Evolutionary conservation across 2,888 invertebrate genomes (phyloP).

Genomic region (Argyresthia albistria): DNA sequence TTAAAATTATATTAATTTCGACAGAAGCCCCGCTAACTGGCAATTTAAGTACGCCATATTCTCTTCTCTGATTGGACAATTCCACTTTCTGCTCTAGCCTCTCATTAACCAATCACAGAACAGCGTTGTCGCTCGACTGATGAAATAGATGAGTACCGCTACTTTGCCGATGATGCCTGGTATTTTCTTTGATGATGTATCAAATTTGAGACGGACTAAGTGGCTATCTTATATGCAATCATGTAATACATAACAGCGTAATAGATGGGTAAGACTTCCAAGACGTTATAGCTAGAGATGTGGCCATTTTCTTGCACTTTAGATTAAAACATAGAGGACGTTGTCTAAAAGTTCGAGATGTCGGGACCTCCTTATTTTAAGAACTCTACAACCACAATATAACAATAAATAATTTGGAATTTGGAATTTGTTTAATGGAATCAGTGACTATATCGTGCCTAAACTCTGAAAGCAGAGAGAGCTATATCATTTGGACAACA

Average conservation of each 20-base stretch:
- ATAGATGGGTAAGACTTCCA: no score
- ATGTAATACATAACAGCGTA: no score
- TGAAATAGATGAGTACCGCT: not conserved
- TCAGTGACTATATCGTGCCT: not conserved
- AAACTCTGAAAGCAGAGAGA: no score
- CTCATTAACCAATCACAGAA: not conserved
- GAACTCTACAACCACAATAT: no score
- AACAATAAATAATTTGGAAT: no score
- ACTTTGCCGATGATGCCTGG: not conserved
- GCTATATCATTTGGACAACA: no score
- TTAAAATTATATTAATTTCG: not conserved
- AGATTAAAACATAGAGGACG: no score
- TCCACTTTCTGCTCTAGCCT: not conserved
- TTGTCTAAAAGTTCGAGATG: not conserved
- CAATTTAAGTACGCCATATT: not conserved
- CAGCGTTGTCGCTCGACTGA: not conserved
- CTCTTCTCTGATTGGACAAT: not conserved
- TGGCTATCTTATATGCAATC: no score
- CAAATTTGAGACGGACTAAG: not conserved
- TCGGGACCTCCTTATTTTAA: no score
- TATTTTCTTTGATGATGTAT: not conserved
- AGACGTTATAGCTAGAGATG: not conserved
- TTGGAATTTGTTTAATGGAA: no score
- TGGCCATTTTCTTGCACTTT: not conserved
- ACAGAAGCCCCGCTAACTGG: not conserved